Conservation (phyloP, 2,888 invertebrate genomes). For the Notocelia uddmanniana region DNA sequence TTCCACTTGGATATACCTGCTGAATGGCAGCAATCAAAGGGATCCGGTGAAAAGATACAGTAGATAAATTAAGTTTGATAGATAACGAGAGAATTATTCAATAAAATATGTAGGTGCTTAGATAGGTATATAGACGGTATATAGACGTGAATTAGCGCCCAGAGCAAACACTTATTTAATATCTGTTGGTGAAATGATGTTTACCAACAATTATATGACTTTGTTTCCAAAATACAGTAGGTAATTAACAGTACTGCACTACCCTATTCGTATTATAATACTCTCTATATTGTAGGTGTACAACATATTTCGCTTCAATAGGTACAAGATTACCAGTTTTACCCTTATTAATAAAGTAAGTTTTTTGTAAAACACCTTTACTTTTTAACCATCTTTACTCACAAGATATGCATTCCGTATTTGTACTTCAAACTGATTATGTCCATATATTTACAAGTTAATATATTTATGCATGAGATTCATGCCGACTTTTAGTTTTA, state of each 20-base stretch:
- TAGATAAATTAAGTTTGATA: neutral
- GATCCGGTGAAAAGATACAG: neutral
- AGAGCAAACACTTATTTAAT: too few species aligned
- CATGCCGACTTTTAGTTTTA: slow-evolving; percentile 30
- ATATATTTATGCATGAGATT: slow-evolving; percentile 4
- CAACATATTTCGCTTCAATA: too few species aligned
- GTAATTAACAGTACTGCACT: too few species aligned
- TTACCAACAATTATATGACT: too few species aligned
- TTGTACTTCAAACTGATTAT: neutral
- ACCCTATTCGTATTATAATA: too few species aligned
- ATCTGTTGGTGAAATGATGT: too few species aligned
- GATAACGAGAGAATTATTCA: neutral
- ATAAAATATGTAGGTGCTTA: too few species aligned
- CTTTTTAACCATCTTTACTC: neutral
- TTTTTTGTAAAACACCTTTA: neutral
- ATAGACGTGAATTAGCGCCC: too few species aligned
- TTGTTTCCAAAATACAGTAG: too few species aligned
- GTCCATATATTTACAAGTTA: neutral
- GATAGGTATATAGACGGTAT: too few species aligned
- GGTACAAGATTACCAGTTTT: neutral
- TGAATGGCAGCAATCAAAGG: slow-evolving; percentile 48
- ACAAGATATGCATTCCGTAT: neutral
- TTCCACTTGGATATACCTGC: slow-evolving; percentile 45
- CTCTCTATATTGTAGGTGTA: too few species aligned
- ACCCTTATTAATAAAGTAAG: neutral